Base-by-base conservation (phyloP, 2,113 vertebrate genomes). In the Polypterus bichir region DNA sequence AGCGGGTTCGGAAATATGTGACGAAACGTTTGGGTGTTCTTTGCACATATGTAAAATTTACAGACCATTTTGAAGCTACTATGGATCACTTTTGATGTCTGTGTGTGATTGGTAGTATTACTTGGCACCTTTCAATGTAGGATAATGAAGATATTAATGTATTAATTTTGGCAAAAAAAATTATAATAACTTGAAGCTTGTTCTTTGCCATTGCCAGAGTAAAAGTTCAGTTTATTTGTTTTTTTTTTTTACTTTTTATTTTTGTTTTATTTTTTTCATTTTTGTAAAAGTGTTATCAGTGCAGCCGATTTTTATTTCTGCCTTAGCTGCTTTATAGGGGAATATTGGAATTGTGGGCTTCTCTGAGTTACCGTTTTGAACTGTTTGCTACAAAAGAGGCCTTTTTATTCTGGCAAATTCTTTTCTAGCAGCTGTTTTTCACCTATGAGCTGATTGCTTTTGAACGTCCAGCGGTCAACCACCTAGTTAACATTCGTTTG, bases 111-210 rank as follows among this genome's bases (percentile, higher is more conserved):
- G 56, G 56, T 58, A 5, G 54, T 55, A 55, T 55, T 55, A 55
- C 44, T 55, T 55, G 54, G 9, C 54, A 58, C 44, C n/a, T 58
- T 58, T 58, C 46, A 58, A 44, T 44, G 46, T 58, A 58, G 56
- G 56, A 58, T 58, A 27, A 27, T 58, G 44, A 58, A 44, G 51
- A 44, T 58, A 58, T 58, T 57, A 27, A 58, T 58, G 56, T 45
- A 58, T 27, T 45, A 45, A 7, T 58, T 45, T 44, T 58, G 27
- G 27, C n/a, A 58, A 7, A 58, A 58, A 61, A 47, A 63, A 10
- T 67, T 67, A 62, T 75, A 48, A 68, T 68, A 60, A 54, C 74
- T 69, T 67, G 67, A 74, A 76, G 69, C 64, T 59, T 71, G 54
- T 73, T 64, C 48, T 64, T 64, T 64, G 49, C 44, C 62, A 57